Base-by-base conservation (phyloP, 2,113 vertebrate genomes). In the Corvus cornix region DNA sequence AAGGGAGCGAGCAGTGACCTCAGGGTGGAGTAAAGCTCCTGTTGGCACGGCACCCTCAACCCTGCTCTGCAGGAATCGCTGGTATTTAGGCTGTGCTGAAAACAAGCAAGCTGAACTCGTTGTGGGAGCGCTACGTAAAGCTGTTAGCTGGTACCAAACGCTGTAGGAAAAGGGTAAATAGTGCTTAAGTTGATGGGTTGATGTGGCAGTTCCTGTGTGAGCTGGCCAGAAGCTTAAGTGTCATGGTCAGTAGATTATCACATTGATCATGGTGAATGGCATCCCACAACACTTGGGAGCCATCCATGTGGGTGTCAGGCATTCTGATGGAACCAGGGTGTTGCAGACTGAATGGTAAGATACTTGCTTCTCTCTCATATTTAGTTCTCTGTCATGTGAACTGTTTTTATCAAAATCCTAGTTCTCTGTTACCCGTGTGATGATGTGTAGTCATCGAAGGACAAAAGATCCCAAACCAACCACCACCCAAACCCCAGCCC, bases 21-120 rank as follows among this genome's bases (percentile, higher is more conserved):
- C n/a, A 17, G 90, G 92, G 89, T 84, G 89, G 93, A 94, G 79
- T 17, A 44, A 60, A 80, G 51, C 67, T 96, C 90, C 75, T 82
- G 4, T 59, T 95, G 94, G 95, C 84, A 64, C 43, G 30, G 87
- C 81, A 52, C 19, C 55, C 66, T 87, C 88, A 44, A 7, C 88
- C 91, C 68, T 89, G 87, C 89, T 80, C 86, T 46, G 92, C 92
- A 80, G 90, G 93, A 93, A 84, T 68, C 3, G 0, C 82, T 55
- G 84, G 52, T 84, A 56, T 89, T 84, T 37, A 6, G 56, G 49
- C 31, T 48, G 74, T 84, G 62, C 84, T 83, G 86, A 48, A 93
- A 91, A 72, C 75, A 72, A 91, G 87, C 94, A 27, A 68, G 96
- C 24, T 77, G 51, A 62, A 78, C 92, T 88, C 1, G 56, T 87